These are phyloP conservation scores for Diuraphis noxia DNA, from an alignment of 1,140 invertebrate genomes.

Conservation along the genomic window DNA sequence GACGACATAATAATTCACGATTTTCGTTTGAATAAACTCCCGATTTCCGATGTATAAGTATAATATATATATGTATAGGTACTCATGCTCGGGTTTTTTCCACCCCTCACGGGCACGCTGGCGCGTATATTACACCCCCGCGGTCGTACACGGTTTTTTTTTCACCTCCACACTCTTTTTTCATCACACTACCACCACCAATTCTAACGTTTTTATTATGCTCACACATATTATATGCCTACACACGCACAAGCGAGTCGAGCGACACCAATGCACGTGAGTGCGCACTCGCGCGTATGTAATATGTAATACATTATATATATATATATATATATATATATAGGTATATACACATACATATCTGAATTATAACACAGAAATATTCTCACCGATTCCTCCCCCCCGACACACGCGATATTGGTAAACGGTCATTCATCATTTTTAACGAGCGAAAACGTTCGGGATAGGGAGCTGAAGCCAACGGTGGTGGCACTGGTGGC, in stretches of 20 bases:
- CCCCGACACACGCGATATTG: conserved; percentile 2
- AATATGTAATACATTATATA: not conserved
- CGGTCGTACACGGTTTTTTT: not conserved
- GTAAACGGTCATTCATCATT: conserved; percentile 18
- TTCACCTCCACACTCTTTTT: not conserved
- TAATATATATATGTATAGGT: not conserved
- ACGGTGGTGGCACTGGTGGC: not conserved
- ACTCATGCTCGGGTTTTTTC: not conserved
- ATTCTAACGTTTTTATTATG: not conserved
- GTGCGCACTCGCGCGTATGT: too few species aligned
- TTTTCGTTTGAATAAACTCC: not conserved
- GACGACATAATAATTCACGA: not conserved
- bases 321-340: too few species aligned
- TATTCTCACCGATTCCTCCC: not conserved
- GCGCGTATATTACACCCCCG: not conserved
- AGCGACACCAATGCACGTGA: not conserved
- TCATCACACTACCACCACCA: not conserved
- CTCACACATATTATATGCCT: not conserved
- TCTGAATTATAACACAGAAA: not conserved
- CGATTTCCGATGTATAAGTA: not conserved
- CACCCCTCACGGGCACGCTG: not conserved
- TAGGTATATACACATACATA: too few species aligned
- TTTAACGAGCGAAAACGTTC: conserved; percentile 7
- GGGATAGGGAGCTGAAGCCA: not conserved
- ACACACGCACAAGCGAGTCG: too few species aligned